Evolutionary conservation across 2,113 vertebrate genomes (phyloP).

Genomic region (Epinephelus fuscoguttatus): DNA sequence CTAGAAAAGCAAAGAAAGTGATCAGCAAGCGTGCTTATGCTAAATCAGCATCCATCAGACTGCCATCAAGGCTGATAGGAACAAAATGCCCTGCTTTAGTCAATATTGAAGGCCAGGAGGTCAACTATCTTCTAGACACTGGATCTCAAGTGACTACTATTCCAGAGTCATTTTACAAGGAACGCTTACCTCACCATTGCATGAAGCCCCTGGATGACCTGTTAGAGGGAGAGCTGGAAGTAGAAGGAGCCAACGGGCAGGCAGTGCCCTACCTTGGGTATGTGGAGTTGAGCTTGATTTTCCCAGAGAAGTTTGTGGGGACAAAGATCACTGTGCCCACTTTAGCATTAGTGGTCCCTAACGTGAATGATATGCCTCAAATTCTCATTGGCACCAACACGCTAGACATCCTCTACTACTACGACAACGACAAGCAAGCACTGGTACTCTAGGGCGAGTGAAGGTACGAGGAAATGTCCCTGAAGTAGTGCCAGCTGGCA

Average conservation of each 20-base stretch:
- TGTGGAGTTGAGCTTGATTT: background rate
- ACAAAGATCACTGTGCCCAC: background rate
- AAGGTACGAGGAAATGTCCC: background rate
- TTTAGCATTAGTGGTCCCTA: background rate
- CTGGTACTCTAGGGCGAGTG: background rate
- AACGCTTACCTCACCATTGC: background rate
- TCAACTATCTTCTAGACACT: background rate
- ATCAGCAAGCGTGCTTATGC: background rate
- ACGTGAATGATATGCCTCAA: background rate
- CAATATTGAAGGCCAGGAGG: background rate
- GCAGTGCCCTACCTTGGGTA: background rate
- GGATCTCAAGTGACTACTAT: background rate
- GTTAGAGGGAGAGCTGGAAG: slow-evolving; percentile 1
- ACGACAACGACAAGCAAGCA: background rate
- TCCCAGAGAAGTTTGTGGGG: background rate
- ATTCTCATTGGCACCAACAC: background rate
- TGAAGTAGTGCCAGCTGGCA: background rate
- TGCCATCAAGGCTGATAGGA: background rate
- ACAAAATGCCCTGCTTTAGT: background rate
- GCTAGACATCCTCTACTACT: background rate
- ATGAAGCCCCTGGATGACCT: background rate
- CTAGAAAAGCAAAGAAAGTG: background rate
- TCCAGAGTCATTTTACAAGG: background rate
- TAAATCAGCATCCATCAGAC: background rate
- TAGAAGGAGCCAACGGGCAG: background rate